A percentile compares a stretch with the other conserved stretches of the same genome.
Evolutionary conservation across 2,797 vertebrate genomes (phyloP).

Genomic region (Dryobates pubescens): DNA sequence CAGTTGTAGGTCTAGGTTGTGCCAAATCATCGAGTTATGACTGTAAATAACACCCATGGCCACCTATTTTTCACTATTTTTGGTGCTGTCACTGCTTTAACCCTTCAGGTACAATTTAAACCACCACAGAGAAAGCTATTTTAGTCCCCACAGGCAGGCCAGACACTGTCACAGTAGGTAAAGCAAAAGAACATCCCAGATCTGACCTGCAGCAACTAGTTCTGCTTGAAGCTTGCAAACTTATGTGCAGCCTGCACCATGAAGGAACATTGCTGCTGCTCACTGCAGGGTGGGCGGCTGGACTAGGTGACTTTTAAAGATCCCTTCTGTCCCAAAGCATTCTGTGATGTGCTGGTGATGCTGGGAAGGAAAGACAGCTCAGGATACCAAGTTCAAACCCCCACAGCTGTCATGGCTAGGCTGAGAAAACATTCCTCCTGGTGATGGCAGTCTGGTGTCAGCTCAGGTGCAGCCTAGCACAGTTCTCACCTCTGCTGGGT

Average conservation of each 20-base stretch:
- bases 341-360: background rate
- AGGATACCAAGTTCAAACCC: background rate
- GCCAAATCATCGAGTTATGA: background rate
- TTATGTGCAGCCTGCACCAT: fast-evolving
- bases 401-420: fast-evolving
- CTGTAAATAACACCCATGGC: background rate
- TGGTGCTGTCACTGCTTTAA: background rate
- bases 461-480: fast-evolving
- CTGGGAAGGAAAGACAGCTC: background rate
- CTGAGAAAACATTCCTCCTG: background rate
- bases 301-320: background rate
- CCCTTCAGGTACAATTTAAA: fast-evolving
- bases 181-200: background rate
- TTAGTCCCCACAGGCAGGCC: background rate
- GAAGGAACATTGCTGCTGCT: background rate
- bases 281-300: background rate
- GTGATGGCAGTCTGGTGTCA: fast-evolving
- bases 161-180: background rate
- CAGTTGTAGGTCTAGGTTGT: background rate
- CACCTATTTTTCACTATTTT: background rate
- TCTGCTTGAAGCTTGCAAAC: background rate
- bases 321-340: background rate
- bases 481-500: slow-evolving; percentile 88
- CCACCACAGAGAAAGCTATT: background rate
- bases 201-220: background rate